Base-by-base conservation (phyloP, 2,797 vertebrate genomes). In the Erpetoichthys calabaricus region DNA sequence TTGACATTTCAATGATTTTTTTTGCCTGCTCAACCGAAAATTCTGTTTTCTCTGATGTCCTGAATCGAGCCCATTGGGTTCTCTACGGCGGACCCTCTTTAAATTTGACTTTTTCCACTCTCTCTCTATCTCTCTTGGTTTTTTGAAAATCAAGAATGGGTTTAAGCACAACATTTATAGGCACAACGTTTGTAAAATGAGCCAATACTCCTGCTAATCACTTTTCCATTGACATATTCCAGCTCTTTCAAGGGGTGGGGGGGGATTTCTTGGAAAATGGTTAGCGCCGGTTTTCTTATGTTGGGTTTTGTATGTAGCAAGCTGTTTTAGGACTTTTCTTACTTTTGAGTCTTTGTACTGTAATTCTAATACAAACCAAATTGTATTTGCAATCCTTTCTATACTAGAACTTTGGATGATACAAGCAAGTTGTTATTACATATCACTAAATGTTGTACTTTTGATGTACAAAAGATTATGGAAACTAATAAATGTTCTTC, bases 401-500 rank as follows among this genome's bases (percentile, higher is more conserved):
- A 70, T 79, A 65, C 68, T 71, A 63, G 56, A 76, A 69, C 69
- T 75, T 74, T 82, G 74, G 67, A 80, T 77, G 77, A 70, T 62
- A 71, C 25, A 25, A 25, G 25, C 25, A 25, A 25, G 25, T 71
- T 84, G 78, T 85, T 86, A 80, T 78, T 89, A 82, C 85, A 88
- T 91, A 90, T 95, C 88, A 89, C 80, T 87, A 88, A 87, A 74
- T 92, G 87, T 90, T 90, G 85, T 92, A 92, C 85, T 86, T 88
- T 87, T 86, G 84, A 77, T 95, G 90, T 94, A 91, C 81, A 94
- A 94, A 94, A 86, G 78, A 77, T 80, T 86, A 86, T 59, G 61
- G 49, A 83, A 84, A 87, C 83, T 86, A 98, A 98, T 98, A 98
- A 98, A 98, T 88, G 88, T 92, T 82, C 72, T 93, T 94, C 86